Evolutionary conservation across 1,140 invertebrate genomes (phyloP), one percentile per base, ranked within the genome.

Genomic region (Cydia amplana): DNA sequence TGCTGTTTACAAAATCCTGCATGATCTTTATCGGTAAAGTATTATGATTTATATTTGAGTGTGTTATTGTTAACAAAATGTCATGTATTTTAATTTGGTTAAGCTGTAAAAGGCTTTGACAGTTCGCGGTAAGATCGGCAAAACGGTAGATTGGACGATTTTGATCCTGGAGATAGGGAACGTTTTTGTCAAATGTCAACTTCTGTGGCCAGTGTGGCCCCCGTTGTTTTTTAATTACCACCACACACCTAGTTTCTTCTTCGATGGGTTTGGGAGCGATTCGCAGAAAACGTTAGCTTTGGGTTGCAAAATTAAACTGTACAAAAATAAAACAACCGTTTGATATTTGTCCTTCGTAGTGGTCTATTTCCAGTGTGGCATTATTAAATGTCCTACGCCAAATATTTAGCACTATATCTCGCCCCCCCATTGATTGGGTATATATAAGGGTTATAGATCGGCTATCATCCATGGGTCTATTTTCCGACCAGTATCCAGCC

Each of bases 161-260:
- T 91, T 77, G 90, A 92, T 92, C 84, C 80, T 76, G 55, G 63
- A 80, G 90, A 92, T 92, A 89, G 84, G 32, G 32, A 82, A 70
- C 85, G 85, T 91, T 91, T 92, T 91, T 91, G 90, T 91, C 90
- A 91, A 91, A 90, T 91, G 89, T 91, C 90, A 91, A 91, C 90
- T 89, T 89, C 87, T 91, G 89, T 90, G 87, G 87, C 85, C 87
- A 88, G 86, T 91, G 89, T 90, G 87, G 87, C 85, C 87, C 84
- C 84, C 78, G 80, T 78, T 80, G 80, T 80, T 83, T 82, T 79
- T 75, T 72, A 3, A n/a, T n/a, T n/a, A n/a, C n/a, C n/a, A n/a
- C 82, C 81, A 78, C 81, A 82, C 82, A 18, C 9, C 65, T 70
- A 70, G 65, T 70, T 70, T 70, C 65, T 70, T 36, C 65, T 70